Evolutionary conservation across 2,113 vertebrate species (phyloP), one percentile per base, ranked within the genome.

Genomic region (Salvelinus alpinus): DNA sequence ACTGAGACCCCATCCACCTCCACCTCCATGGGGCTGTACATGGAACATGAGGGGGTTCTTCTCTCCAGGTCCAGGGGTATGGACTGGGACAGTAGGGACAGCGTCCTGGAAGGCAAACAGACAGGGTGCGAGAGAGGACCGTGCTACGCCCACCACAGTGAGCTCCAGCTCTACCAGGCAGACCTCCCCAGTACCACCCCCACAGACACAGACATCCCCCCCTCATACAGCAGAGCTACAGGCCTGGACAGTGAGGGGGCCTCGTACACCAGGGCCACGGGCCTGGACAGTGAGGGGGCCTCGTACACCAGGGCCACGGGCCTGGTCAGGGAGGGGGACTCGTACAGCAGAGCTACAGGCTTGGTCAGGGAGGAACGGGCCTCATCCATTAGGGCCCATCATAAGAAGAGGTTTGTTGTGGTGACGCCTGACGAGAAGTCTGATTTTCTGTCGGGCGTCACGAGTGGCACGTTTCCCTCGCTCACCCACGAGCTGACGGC

Each of bases 331-430:
- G 82, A 94, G 24, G 93, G 94, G 62, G 38, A 8, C 7, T 44
- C 96, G 44, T 98, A 98, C 65, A 98, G 96, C 91, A 96, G 95
- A 77, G 96, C 95, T 5, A 94, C 96, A 70, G 97, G 95, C 79
- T 94, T 97, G 67, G 95, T 97, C 57, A 91, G 84, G 6, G 82
- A 94, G 24, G 93, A 93, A 51, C 93, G 94, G 60, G 91, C n/a
- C 59, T 62, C 59, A 22, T 11, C 59, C 59, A 1, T 85, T 83
- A 62, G 91, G 91, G 22, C 87, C 29, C 80, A 87, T 1, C 90
- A 88, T 31, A 89, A 79, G 66, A 94, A 93, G 72, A 92, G 80
- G 72, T 88, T 89, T 64, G 94, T 92, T 44, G 38, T 44, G 38
- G 38, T 44, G 38, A 44, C 38, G 2, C 38, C 38, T 0, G 94